phyloP scores from a whole-genome alignment of 2,113 vertebrate genomes.

The Leucosticte australis region DNA sequence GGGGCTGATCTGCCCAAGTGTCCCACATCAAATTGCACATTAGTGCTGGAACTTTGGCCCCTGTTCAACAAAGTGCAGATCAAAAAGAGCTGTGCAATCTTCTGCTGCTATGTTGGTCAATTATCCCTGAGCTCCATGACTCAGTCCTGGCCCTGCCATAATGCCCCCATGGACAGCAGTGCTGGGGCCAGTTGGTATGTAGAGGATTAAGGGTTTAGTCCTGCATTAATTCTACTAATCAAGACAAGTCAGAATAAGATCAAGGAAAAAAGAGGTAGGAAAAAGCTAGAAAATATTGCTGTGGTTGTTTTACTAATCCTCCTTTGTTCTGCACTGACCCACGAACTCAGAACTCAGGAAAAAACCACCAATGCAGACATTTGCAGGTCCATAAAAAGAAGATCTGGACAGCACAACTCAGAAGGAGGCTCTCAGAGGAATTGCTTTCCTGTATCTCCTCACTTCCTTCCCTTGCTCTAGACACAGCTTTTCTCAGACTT shows the following conservation, averaged over 20 bases:
- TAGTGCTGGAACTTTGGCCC: not conserved
- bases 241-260: not conserved
- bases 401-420: not conserved
- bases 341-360: not conserved
- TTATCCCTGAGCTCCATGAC: not conserved
- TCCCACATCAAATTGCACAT: not conserved
- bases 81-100: not conserved
- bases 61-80: not conserved
- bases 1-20: not conserved
- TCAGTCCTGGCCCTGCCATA: not conserved
- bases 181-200: not conserved
- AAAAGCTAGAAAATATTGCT: not conserved
- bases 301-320: not conserved
- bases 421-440: not conserved
- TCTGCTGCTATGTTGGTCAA: not conserved
- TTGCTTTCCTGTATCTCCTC: not conserved
- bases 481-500: not conserved
- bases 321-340: not conserved
- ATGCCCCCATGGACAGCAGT: not conserved
- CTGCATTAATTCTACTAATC: not conserved
- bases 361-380: fast-evolving
- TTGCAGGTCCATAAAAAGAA: not conserved
- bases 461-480: not conserved
- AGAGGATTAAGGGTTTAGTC: not conserved
- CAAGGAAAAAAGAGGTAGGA: not conserved